Evolutionary conservation across 2,113 vertebrate genomes (phyloP), one percentile per base, ranked within the genome.

Genomic region (Phalacrocorax pelagicus): DNA sequence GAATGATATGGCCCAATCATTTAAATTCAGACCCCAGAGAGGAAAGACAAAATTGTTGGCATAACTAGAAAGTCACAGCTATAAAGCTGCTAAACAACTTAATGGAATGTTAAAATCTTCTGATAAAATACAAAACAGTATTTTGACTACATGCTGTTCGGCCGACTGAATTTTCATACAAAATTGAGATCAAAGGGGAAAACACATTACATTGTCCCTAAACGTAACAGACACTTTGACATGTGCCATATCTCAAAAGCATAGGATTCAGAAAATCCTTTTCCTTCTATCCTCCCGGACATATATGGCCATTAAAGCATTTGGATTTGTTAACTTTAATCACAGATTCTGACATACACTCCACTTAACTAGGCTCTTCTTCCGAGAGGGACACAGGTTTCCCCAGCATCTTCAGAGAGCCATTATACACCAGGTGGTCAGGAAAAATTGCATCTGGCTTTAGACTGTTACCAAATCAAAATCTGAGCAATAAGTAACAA

Each of bases 361-460:
- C 15, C 26, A 6, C 30, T 52, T 3, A 3, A 30, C 16, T 5
- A 6, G 38, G 55, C 30, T 75, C 2, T 34, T 2, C 40, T 8
- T 29, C 47, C 1, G 2, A 12, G 34, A 49, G n/a, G 21, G 1
- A 12, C 8, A 4, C 0, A 0, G 36, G 42, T 40, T 67, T 46
- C 34, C 40, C 27, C 44, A 7, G 38, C 4, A 38, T 7, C 47
- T 46, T 29, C 29, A 7, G n/a, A 46, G n/a, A 54, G 3, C 21
- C n/a, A 3, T 5, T 5, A 20, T 5, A 26, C 5, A 6, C 23
- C 26, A 22, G 10, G n/a, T 17, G 52, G 29, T 32, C 11, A 23
- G 66, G 32, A 34, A 52, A 72, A 78, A 55, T 0, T 15, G 52
- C 24, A 5, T 20, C 78, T 80, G 44, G 8, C 9, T 46, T 63